A percentile compares a stretch with the other conserved stretches of the same genome.
Conservation (phyloP, 2,797 vertebrate species). For the Prunella strophiata region DNA sequence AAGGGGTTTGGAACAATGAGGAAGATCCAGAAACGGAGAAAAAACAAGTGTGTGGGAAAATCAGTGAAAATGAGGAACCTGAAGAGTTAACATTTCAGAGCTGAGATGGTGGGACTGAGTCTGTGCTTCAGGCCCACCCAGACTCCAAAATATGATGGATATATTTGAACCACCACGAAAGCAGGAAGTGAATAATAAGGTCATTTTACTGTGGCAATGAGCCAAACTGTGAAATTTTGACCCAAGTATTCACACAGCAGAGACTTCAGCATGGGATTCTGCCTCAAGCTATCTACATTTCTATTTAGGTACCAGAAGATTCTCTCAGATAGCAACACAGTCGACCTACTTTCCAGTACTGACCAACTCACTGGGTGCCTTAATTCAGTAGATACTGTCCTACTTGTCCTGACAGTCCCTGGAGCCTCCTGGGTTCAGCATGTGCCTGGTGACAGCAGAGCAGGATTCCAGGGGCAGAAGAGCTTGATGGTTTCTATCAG, state of each 20-base stretch:
- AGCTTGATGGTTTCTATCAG: neutral
- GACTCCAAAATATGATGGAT: neutral
- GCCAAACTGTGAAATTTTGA: neutral
- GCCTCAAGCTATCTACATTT: neutral
- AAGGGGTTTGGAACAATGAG: neutral
- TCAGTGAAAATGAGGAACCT: neutral
- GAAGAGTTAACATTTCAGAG: slow-evolving; percentile 1
- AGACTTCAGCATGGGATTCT: neutral
- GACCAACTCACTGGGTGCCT: neutral
- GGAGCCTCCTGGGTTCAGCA: neutral
- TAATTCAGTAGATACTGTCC: neutral
- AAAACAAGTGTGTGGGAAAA: neutral
- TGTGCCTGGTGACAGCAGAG: neutral
- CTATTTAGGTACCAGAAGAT: neutral
- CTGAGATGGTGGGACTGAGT: neutral
- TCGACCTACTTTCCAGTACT: neutral
- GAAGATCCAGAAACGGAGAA: neutral
- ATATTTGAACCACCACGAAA: neutral
- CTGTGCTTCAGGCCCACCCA: neutral
- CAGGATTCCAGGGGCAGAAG: neutral
- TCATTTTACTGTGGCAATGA: neutral
- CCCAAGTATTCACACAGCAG: neutral
- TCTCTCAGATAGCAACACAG: neutral
- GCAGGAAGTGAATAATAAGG: slow-evolving; percentile 8
- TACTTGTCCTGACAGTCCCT: neutral